Evolutionary conservation across 2,797 vertebrate species (phyloP).

Genomic region (Coranthus polyacanthus): DNA sequence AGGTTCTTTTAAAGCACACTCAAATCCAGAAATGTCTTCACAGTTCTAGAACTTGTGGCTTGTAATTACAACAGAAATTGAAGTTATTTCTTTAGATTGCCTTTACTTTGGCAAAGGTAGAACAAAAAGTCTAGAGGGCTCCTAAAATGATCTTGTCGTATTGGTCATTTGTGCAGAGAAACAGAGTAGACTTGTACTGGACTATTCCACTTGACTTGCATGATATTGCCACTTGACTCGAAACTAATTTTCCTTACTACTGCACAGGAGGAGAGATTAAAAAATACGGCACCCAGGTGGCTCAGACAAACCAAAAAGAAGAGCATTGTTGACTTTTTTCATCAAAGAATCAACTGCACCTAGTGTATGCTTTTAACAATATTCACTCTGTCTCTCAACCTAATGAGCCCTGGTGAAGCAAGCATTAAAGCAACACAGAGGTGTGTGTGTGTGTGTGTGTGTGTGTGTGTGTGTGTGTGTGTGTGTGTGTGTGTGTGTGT

Average conservation of each 20-base stretch:
- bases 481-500: too few relatives aligned
- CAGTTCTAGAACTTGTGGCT: not conserved
- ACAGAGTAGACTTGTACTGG: not conserved
- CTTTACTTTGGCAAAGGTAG: not conserved
- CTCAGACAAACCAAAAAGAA: conserved; percentile 11
- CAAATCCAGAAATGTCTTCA: not conserved
- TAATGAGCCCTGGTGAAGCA: conserved; percentile 54
- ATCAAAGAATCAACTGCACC: conserved; percentile 31
- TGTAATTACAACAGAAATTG: conserved; percentile 4
- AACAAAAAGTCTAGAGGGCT: not conserved
- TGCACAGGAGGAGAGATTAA: not conserved
- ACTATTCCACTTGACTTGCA: not conserved
- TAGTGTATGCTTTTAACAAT: conserved; percentile 32
- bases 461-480: too few relatives aligned
- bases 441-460: not conserved
- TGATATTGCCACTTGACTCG: not conserved
- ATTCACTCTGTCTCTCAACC: conserved; percentile 40
- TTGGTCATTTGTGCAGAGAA: not conserved
- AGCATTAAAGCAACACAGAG: conserved; percentile 34
- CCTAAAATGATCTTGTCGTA: not conserved
- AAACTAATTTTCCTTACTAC: conserved; percentile 9
- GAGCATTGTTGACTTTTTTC: conserved; percentile 11
- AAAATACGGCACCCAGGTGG: conserved; percentile 6
- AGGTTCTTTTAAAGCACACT: not conserved
- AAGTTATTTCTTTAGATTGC: too few relatives aligned